phyloP scores from a whole-genome alignment of 2,113 vertebrate species.

The Oceanites oceanicus region DNA sequence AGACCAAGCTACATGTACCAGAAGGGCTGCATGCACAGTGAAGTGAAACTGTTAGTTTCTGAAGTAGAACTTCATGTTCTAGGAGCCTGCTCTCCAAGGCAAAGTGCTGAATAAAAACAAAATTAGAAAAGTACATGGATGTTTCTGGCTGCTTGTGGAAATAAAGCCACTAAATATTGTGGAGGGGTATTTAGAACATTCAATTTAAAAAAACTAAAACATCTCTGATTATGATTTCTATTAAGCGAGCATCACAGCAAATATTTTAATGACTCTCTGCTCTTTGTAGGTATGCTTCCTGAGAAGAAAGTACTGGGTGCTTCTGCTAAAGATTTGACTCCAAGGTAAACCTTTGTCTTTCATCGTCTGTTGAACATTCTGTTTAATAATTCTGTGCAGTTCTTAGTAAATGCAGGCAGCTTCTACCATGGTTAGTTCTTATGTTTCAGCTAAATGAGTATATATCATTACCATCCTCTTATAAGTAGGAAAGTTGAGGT shows the following conservation, averaged over 20 bases:
- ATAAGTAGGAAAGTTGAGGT: neutral
- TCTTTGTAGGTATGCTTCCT: constrained; percentile 66
- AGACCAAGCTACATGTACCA: neutral
- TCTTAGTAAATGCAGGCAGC: neutral
- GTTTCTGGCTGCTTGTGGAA: neutral
- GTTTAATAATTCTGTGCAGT: neutral
- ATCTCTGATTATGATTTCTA: neutral
- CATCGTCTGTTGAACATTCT: neutral
- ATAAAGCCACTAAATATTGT: neutral
- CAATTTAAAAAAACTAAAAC: neutral
- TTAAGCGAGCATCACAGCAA: neutral
- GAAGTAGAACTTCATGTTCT: neutral
- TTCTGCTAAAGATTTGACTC: constrained; percentile 62
- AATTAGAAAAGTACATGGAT: neutral
- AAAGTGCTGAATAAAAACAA: neutral
- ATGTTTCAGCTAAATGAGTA: neutral
- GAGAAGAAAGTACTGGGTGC: constrained; percentile 30
- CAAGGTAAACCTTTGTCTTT: constrained; percentile 63
- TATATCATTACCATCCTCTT: neutral
- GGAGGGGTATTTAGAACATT: neutral
- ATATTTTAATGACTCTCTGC: neutral
- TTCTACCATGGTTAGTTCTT: neutral
- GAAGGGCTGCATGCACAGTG: neutral
- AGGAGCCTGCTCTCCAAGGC: neutral
- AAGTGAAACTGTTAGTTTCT: neutral